Percentiles rank a stretch among this genome's conserved stretches.
These are phyloP conservation scores for Entomobrya proxima DNA, from an alignment of 2,888 invertebrate genomes.

Conservation along the genomic window DNA sequence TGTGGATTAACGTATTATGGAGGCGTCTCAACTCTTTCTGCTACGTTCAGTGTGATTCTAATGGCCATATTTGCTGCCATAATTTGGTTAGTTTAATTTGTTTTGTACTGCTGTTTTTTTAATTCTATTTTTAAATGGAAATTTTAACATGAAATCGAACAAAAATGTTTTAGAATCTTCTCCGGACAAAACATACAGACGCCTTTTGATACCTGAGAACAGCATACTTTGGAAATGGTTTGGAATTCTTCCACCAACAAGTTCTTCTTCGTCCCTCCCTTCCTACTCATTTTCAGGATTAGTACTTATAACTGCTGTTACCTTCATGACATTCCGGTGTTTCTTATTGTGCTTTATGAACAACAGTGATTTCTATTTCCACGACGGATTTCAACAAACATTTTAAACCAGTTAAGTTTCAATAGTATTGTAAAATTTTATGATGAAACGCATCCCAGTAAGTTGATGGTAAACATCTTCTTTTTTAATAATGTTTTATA, in stretches of 20 bases:
- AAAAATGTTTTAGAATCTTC: slow-evolving; percentile 63
- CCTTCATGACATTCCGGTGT: slow-evolving; percentile 5
- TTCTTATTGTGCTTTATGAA: not conserved
- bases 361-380: not conserved
- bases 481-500: no score
- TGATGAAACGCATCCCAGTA: no score
- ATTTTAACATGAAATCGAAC: not conserved
- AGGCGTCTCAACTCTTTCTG: slow-evolving; percentile 78
- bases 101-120: not conserved
- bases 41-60: slow-evolving; percentile 72
- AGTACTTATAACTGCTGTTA: not conserved
- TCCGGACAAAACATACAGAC: slow-evolving; percentile 69
- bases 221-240: slow-evolving; percentile 55
- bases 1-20: slow-evolving; percentile 84
- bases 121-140: no score
- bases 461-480: no score
- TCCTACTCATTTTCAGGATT: not conserved
- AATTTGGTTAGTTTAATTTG: slow-evolving; percentile 66
- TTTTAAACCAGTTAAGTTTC: no score
- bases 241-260: slow-evolving; percentile 3
- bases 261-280: slow-evolving; percentile 14
- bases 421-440: no score
- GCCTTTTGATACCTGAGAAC: slow-evolving; percentile 56
- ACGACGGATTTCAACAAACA: not conserved
- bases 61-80: slow-evolving; percentile 70